Evolutionary conservation across 2,888 invertebrate genomes (phyloP), one percentile per base, ranked within the genome.

Genomic region (Drosophila kuntzei): DNA sequence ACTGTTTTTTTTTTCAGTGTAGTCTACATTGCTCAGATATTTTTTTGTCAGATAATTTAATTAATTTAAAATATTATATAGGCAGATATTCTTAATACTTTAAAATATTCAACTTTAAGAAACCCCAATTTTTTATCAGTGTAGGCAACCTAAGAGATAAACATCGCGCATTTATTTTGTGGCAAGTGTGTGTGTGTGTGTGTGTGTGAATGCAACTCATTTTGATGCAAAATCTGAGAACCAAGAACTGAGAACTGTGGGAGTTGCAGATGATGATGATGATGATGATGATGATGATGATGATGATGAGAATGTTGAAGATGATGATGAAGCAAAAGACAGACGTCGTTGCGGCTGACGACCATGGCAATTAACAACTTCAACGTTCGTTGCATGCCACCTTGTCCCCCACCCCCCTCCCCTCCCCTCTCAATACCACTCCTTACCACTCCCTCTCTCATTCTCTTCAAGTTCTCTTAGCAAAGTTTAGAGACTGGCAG

Each of bases 291-390:
- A 6, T 16, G 29, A 6, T 7, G 7, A 37, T 22, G 50, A 34
- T 22, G 9, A 20, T 20, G 8, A 50, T n/a, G 22, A 22, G 12
- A 25, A 5, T 14, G 27, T 6, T 11, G 3, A 51, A 22, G 51
- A 37, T 27, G 66, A 53, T 61, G 65, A n/a, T 54, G 50, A 34
- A 27, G 32, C 44, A 65, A 65, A 51, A 68, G 57, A 74, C 60
- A 69, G 57, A 46, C 62, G 70, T 71, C 66, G 79, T 81, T 79
- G 78, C 82, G 86, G 76, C 85, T 72, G 80, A 79, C 76, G 78
- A 88, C 75, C 82, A 75, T 51, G 78, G 80, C 88, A 89, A 86
- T 85, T 89, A 87, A 85, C 87, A 89, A 87, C 87, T 83, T 81
- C 85, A 89, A 81, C 87, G 80, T 85, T 84, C 73, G 84, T 63